Evolutionary conservation across 2,888 invertebrate species (phyloP), one percentile per base, ranked within the genome.

Genomic region (Alitta virens): DNA sequence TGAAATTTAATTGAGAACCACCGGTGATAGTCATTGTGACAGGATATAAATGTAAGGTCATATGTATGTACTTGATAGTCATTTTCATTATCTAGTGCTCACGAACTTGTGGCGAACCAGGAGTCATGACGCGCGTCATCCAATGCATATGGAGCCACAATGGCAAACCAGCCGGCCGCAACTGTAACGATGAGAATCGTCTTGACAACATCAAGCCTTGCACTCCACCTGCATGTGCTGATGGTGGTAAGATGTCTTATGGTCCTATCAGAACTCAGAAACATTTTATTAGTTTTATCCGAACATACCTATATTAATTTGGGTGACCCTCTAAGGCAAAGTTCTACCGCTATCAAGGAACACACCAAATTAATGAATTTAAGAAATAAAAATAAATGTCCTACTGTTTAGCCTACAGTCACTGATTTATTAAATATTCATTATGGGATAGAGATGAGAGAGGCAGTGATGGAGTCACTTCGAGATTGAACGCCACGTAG

Each of bases 121-220:
- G 96, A 0, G 88, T 91, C 59, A 91, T 92, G 81, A 92, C 93
- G 78, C 87, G 97, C 71, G 89, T 91, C 71, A 84, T 97, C 62
- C 91, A 91, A 74, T 97, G 97, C 83, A 92, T 95, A 66, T 98
- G 96, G 97, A 89, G 88, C 73, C 89, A 90, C 5, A 90, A 89
- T 23, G 90, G 88, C 72, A 87, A 87, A 74, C 88, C 92, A 33
- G 94, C 94, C 7, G 93, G 91, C 18, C 89, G 90, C 68, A 90
- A 92, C 61, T 90, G 90, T 72, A 86, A 91, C 18, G 89, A 90
- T 0, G 86, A 89, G 24, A 85, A 88, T 0, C 88, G 90, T 78
- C 94, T 94, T 0, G 84, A 88, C 0, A 88, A 88, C 0, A 88
- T 88, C 60, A 89, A 91, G 78, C 93, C 94, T 0, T 86, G 89